These are phyloP conservation scores for Pithys albifrons DNA, from an alignment of 2,113 vertebrate genomes.

Conservation along the genomic window DNA sequence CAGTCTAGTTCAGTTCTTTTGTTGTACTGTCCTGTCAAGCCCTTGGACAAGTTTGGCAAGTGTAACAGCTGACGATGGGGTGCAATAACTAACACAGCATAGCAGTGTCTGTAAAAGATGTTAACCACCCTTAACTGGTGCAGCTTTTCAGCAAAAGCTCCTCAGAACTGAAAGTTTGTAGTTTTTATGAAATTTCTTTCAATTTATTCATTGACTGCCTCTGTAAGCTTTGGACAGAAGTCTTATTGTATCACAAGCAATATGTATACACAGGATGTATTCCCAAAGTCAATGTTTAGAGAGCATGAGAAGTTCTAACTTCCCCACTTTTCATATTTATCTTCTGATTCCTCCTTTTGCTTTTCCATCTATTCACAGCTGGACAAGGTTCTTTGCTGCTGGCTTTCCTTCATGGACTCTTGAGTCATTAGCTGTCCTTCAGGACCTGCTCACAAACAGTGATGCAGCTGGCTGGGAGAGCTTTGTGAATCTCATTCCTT, in stretches of 20 bases:
- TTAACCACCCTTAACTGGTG: not conserved
- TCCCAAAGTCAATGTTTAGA: slow-evolving; percentile 52
- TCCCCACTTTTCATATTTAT: slow-evolving; percentile 30
- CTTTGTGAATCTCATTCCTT: slow-evolving; percentile 52
- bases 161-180: not conserved
- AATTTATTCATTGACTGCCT: not conserved
- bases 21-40: not conserved
- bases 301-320: slow-evolving; percentile 16
- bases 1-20: not conserved
- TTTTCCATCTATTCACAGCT: slow-evolving; percentile 53
- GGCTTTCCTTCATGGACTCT: slow-evolving; percentile 33
- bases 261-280: not conserved
- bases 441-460: slow-evolving; percentile 53
- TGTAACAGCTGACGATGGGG: not conserved
- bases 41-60: not conserved
- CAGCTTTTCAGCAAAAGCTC: not conserved
- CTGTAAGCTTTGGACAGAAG: not conserved
- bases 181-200: not conserved
- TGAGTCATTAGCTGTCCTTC: slow-evolving; percentile 49
- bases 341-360: slow-evolving; percentile 60
- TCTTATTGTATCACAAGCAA: slow-evolving; percentile 33
- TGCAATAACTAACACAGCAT: not conserved
- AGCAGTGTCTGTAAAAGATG: not conserved
- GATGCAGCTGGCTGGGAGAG: not conserved
- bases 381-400: slow-evolving; percentile 60